These are phyloP conservation scores for Spatulosminthurus flaviceps DNA, from an alignment of 2,888 invertebrate species.

Conservation along the genomic window DNA sequence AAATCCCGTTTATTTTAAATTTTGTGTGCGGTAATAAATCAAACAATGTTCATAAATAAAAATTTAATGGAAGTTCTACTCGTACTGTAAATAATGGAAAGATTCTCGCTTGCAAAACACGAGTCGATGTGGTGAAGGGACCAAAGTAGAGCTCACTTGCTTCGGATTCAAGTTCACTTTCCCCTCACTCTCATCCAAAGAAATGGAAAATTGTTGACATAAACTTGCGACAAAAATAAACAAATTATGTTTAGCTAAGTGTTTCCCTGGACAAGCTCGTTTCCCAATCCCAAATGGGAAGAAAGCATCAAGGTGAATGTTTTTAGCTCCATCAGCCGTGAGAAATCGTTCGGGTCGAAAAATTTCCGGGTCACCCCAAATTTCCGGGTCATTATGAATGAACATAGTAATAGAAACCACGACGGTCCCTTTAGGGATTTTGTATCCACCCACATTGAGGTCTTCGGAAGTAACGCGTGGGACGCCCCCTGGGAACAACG, in stretches of 20 bases:
- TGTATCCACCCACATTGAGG: background rate
- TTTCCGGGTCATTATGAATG: constrained; percentile 18
- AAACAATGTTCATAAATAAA: too few species aligned
- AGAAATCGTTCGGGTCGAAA: constrained; percentile 30
- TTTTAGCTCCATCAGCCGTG: background rate
- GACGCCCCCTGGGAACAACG: background rate
- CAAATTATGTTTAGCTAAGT: background rate
- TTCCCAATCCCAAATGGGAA: constrained; percentile 12
- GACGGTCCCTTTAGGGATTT: background rate
- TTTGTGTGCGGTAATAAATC: too few species aligned
- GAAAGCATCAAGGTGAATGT: constrained; percentile 13
- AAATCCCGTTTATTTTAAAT: too few species aligned
- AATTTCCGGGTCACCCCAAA: background rate
- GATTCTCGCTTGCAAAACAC: too few species aligned
- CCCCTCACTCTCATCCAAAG: background rate
- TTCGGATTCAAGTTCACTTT: background rate
- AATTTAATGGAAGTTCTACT: too few species aligned
- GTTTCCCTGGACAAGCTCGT: constrained; percentile 3
- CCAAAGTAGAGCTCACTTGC: background rate
- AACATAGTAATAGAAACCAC: background rate
- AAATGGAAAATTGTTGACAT: background rate
- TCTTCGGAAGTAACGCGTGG: background rate
- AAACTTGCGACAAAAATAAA: background rate
- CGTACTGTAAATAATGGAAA: too few species aligned
- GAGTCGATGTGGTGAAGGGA: too few species aligned